phyloP scores from a whole-genome alignment of 2,113 vertebrate genomes.

The Corythaixoides concolor region DNA sequence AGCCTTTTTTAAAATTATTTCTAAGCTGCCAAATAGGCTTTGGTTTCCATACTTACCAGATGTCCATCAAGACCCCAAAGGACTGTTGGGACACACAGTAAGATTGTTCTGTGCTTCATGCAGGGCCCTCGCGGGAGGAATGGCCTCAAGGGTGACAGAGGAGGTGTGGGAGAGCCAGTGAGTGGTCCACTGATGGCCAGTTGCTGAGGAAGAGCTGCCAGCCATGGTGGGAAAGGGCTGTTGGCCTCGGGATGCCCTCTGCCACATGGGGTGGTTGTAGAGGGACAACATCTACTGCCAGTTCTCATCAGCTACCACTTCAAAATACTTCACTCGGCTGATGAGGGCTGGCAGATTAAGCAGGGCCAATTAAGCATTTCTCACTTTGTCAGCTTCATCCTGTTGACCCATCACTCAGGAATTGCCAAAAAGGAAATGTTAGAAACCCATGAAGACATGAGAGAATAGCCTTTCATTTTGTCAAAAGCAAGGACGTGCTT shows the following conservation, averaged over 20 bases:
- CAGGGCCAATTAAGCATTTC: not conserved
- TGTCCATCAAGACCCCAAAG: not conserved
- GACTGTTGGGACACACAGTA: not conserved
- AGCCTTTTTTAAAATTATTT: not conserved
- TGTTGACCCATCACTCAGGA: not conserved
- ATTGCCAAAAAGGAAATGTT: not conserved
- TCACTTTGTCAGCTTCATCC: not conserved
- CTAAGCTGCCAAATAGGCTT: not conserved
- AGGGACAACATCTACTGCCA: not conserved
- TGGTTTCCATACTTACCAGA: not conserved
- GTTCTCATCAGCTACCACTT: not conserved
- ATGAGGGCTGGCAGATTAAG: not conserved
- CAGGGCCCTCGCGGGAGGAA: constrained; percentile 86
- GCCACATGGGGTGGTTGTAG: not conserved
- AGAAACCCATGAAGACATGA: not conserved
- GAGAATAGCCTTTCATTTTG: not conserved
- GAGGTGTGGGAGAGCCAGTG: constrained; percentile 77
- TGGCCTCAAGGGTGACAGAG: constrained; percentile 84
- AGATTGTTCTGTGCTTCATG: not conserved
- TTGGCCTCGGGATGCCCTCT: not conserved
- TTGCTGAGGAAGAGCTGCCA: not conserved
- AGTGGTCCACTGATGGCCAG: constrained; percentile 14
- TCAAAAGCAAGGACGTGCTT: not conserved
- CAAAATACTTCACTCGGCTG: not conserved
- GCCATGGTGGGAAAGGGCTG: accelerated